A percentile compares a stretch with the other conserved stretches of the same genome.
These are phyloP conservation scores for Sphaeramia orbicularis DNA, from an alignment of 2,797 vertebrate genomes.

Conservation along the genomic window DNA sequence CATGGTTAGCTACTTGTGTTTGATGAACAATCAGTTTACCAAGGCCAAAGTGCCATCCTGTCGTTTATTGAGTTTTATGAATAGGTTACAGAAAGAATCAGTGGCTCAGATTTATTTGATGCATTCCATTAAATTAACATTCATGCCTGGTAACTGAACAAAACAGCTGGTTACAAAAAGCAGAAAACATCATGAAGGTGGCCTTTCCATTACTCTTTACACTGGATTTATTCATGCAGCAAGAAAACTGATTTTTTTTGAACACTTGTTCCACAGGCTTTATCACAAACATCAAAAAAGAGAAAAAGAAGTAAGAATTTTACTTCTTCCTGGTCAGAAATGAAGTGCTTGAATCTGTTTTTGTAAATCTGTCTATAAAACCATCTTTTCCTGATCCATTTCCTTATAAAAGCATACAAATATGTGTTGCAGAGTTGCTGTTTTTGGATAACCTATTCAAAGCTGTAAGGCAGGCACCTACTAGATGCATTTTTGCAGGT, in stretches of 20 bases:
- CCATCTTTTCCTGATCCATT: constrained; percentile 1
- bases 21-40: background rate
- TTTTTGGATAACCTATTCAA: constrained; percentile 42
- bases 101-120: constrained; percentile 40
- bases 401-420: constrained; percentile 27
- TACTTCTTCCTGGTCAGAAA: constrained; percentile 12
- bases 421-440: constrained; percentile 23
- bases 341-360: constrained; percentile 12
- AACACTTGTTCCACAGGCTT: constrained; percentile 28
- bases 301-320: constrained; percentile 9
- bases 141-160: constrained; percentile 53
- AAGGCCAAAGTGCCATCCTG: constrained; percentile 15
- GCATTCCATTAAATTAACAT: constrained; percentile 58
- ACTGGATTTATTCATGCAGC: constrained; percentile 34
- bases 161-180: constrained; percentile 50
- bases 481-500: constrained; percentile 43
- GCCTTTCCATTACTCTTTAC: constrained; percentile 2
- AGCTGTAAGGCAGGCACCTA: constrained; percentile 57
- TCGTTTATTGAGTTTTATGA: constrained; percentile 67
- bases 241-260: constrained; percentile 4
- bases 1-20: too few species aligned
- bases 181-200: constrained; percentile 24
- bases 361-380: constrained; percentile 8
- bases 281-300: constrained; percentile 21
- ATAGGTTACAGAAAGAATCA: constrained; percentile 47